Evolutionary conservation across 1,140 invertebrate genomes (phyloP).

Genomic region (Drosophila tani): DNA sequence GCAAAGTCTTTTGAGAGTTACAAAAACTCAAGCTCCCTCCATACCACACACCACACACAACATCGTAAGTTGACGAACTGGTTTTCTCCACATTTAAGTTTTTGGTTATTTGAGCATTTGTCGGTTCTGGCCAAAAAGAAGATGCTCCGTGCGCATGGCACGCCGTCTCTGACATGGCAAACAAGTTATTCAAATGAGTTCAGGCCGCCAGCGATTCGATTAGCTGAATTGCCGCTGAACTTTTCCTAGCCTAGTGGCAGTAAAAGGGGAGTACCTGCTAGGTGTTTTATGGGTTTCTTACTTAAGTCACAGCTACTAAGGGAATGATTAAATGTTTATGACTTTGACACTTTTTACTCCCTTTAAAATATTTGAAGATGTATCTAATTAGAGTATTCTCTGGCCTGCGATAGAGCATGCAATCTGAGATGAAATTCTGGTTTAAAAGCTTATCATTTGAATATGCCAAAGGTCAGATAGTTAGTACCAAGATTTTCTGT

Average conservation of each 20-base stretch:
- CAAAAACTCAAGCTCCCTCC: conserved; percentile 34
- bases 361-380: neutral
- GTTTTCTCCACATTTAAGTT: conserved; percentile 58
- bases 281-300: neutral
- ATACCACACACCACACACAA: conserved; percentile 55
- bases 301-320: neutral
- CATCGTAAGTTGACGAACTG: conserved; percentile 74
- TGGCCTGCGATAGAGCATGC: neutral
- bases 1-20: conserved; percentile 41
- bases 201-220: conserved; percentile 63
- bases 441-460: conserved; percentile 16
- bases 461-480: conserved; percentile 16
- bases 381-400: neutral
- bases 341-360: neutral
- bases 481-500: neutral
- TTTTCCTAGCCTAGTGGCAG: conserved; percentile 54
- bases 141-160: conserved; percentile 43
- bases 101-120: conserved; percentile 63
- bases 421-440: neutral
- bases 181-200: conserved; percentile 80
- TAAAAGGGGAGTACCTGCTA: conserved; percentile 18
- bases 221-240: conserved; percentile 59
- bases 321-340: neutral
- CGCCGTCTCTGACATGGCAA: conserved; percentile 34
- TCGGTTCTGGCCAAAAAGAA: conserved; percentile 70